A percentile compares a stretch with the other conserved stretches of the same genome.
These are phyloP conservation scores for Benthosema pterotum DNA, from an alignment of 2,797 vertebrate species.

Conservation along the genomic window DNA sequence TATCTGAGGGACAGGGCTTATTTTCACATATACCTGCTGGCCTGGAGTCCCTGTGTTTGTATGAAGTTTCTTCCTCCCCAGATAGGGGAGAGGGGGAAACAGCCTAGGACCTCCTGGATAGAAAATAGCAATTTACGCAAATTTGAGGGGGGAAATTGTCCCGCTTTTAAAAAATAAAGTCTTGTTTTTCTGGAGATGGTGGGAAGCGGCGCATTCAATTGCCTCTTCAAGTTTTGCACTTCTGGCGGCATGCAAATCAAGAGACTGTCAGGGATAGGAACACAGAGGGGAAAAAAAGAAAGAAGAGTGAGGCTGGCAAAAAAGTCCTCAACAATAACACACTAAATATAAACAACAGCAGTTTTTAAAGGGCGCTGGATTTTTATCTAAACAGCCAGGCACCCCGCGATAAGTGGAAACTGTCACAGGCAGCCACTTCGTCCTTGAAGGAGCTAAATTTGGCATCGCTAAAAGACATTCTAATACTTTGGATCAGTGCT, in stretches of 20 bases:
- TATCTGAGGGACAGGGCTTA: too few species aligned
- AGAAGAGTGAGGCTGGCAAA: background rate
- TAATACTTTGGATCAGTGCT: constrained; percentile 42
- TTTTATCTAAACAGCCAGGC: constrained; percentile 39
- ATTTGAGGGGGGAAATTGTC: constrained; percentile 43
- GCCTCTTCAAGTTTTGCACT: constrained; percentile 5
- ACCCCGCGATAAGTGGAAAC: constrained; percentile 35
- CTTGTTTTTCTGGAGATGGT: constrained; percentile 41
- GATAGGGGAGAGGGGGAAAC: too few species aligned
- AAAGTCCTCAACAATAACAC: constrained; percentile 10
- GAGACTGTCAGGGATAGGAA: constrained; percentile 20
- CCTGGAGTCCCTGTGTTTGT: too few species aligned
- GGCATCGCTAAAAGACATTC: constrained; percentile 44
- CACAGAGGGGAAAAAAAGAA: constrained; percentile 1
- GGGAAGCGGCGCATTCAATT: constrained; percentile 44
- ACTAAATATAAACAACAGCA: constrained; percentile 36
- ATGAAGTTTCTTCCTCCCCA: too few species aligned
- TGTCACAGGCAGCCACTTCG: constrained; percentile 20
- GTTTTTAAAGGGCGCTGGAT: constrained; percentile 20
- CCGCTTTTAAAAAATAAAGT: constrained; percentile 42
- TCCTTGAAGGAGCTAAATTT: constrained; percentile 35
- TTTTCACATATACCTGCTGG: too few species aligned
- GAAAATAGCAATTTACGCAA: constrained; percentile 4
- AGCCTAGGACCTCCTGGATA: too few species aligned
- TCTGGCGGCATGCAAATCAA: constrained; percentile 46